Conservation (phyloP, 2,888 invertebrate species). For the Cantharis rufa region DNA sequence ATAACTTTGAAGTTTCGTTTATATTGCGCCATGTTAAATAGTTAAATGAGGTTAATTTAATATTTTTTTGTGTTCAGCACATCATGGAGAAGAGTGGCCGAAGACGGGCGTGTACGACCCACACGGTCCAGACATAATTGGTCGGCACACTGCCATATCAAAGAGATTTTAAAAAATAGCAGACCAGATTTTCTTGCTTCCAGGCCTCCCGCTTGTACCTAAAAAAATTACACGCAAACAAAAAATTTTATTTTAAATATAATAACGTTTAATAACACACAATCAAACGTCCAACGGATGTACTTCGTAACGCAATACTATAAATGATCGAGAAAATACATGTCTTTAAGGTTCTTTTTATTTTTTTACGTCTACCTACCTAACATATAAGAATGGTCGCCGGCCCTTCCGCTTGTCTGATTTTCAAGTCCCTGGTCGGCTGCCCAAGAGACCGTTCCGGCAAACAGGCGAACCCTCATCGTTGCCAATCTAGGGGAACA, state of each 20-base stretch:
- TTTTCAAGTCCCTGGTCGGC: conserved; percentile 43
- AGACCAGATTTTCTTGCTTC: conserved; percentile 23
- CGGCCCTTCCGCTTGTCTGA: conserved; percentile 49
- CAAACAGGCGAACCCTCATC: conserved; percentile 46
- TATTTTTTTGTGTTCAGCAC: conserved; percentile 47
- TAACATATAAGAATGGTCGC: conserved; percentile 30
- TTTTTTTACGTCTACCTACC: not conserved
- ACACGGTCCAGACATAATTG: conserved; percentile 54
- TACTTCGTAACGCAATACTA: not conserved
- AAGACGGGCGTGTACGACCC: conserved; percentile 50
- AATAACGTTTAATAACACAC: not conserved
- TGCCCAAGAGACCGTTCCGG: conserved; percentile 45
- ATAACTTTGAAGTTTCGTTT: not conserved
- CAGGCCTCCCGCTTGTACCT: conserved; percentile 16
- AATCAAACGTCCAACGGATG: not conserved
- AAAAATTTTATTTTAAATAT: not conserved
- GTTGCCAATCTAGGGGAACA: conserved; percentile 53
- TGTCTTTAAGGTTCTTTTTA: not conserved
- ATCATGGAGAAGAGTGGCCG: conserved; percentile 38
- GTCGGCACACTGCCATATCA: conserved; percentile 53
- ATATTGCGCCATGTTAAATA: conserved; percentile 35
- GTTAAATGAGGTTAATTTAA: conserved; percentile 44
- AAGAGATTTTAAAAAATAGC: conserved; percentile 36
- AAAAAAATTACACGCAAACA: conserved; percentile 1
- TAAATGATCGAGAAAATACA: not conserved